Percentiles rank a stretch among this genome's conserved stretches.
Evolutionary conservation across 2,888 invertebrate genomes (phyloP).

Genomic region (Dicranocentrus wangi): DNA sequence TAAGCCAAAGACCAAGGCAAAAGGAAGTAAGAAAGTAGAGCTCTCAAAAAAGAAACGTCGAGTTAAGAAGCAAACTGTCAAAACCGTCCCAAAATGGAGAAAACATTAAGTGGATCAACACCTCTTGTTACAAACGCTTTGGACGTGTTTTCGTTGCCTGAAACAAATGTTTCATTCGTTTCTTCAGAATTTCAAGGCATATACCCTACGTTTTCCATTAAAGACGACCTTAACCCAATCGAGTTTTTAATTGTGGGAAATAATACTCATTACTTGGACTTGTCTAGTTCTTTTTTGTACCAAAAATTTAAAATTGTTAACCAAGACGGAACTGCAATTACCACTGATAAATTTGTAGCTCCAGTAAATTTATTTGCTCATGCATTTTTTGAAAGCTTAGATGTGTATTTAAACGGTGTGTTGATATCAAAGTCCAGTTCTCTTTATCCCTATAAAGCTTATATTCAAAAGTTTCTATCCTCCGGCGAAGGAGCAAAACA

Average conservation of each 20-base stretch:
- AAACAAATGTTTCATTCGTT: not conserved
- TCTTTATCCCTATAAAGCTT: slow-evolving; percentile 14
- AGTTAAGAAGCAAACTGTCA: not conserved
- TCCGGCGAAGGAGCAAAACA: not conserved
- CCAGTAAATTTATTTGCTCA: slow-evolving; percentile 5
- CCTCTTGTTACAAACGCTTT: not conserved
- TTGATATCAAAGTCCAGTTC: not conserved
- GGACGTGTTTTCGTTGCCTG: slow-evolving; percentile 1
- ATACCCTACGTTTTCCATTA: slow-evolving; percentile 20
- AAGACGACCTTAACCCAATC: not conserved
- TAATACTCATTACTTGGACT: slow-evolving; percentile 13
- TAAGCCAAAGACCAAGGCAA: slow-evolving; percentile 1
- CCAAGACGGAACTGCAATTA: not conserved
- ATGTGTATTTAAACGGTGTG: slow-evolving; percentile 3
- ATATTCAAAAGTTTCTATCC: not conserved
- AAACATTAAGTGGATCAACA: not conserved
- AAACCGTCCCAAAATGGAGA: not conserved
- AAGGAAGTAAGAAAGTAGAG: not conserved
- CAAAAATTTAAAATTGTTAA: not conserved
- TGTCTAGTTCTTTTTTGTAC: not conserved
- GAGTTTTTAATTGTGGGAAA: slow-evolving; percentile 19
- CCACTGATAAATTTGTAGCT: not conserved
- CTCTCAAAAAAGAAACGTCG: not conserved
- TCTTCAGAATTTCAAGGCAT: not conserved
- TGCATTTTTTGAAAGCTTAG: slow-evolving; percentile 8